Conservation (phyloP, 2,888 invertebrate genomes). For the Ceriagrion tenellum region DNA sequence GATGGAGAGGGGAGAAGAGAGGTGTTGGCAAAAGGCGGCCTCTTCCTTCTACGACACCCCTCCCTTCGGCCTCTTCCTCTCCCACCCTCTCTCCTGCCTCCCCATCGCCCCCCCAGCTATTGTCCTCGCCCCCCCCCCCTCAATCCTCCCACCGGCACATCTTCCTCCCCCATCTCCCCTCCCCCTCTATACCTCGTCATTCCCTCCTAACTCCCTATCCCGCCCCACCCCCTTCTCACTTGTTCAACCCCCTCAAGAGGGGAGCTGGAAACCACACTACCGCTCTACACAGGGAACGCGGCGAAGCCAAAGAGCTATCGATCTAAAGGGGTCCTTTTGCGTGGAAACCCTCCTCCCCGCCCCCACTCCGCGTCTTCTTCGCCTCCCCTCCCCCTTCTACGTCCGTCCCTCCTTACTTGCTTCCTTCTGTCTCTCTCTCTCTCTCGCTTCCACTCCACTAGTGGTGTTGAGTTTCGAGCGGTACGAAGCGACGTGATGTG, state of each 20-base stretch:
- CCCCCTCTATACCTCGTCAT: neutral
- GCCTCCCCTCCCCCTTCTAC: neutral
- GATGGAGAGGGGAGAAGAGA: neutral
- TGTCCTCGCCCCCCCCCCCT: neutral
- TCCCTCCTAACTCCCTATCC: too few species aligned
- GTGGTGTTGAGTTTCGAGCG: too few species aligned
- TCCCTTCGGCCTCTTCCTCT: too few species aligned
- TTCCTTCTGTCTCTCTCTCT: neutral
- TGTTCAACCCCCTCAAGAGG: neutral
- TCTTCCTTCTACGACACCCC: neutral
- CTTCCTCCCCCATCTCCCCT: neutral
- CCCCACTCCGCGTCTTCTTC: neutral
- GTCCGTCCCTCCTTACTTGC: neutral
- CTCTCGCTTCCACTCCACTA: neutral
- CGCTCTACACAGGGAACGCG: constrained; percentile 52
- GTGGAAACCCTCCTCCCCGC: neutral
- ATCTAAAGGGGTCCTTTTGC: constrained; percentile 32
- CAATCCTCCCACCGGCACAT: neutral
- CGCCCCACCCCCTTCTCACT: neutral
- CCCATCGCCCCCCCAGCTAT: too few species aligned
- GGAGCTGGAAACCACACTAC: constrained; percentile 52
- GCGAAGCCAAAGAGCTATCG: constrained; percentile 59
- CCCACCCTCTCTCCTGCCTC: too few species aligned
- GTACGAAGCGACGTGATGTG: too few species aligned
- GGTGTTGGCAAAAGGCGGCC: constrained; percentile 21